Percentiles rank a stretch among this genome's conserved stretches.
These are phyloP conservation scores for Tetrapedia diversipes DNA, from an alignment of 2,888 invertebrate genomes.

Conservation along the genomic window DNA sequence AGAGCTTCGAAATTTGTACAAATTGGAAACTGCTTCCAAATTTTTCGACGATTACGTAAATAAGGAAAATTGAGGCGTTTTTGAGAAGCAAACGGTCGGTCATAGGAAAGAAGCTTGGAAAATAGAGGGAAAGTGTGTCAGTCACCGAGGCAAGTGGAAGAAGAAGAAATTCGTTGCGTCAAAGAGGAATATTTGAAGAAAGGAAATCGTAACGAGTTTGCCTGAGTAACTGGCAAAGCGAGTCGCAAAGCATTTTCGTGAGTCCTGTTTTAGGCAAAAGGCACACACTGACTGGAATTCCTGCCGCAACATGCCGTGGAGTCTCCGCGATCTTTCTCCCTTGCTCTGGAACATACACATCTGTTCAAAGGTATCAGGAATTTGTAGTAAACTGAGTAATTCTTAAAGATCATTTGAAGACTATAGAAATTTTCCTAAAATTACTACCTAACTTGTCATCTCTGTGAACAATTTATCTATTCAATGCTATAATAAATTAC, in stretches of 20 bases:
- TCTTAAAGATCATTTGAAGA: no score
- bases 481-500: no score
- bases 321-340: no score
- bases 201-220: slow-evolving; percentile 47
- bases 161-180: slow-evolving; percentile 21
- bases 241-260: no score
- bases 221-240: slow-evolving; percentile 27
- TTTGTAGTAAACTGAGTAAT: no score
- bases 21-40: no score
- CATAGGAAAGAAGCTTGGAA: background rate
- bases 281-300: background rate
- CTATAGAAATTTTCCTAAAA: no score
- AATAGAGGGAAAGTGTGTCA: background rate
- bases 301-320: slow-evolving; percentile 1
- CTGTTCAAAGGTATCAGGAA: no score
- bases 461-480: no score
- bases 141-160: background rate
- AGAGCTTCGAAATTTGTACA: no score
- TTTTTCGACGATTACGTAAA: background rate
- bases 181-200: slow-evolving; percentile 28
- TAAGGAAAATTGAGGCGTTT: background rate
- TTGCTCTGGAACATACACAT: no score
- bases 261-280: background rate
- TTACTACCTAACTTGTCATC: no score
- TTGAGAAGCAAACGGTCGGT: background rate